These are phyloP conservation scores for Oplegnathus fasciatus DNA, from an alignment of 2,113 vertebrate species.

Conservation along the genomic window DNA sequence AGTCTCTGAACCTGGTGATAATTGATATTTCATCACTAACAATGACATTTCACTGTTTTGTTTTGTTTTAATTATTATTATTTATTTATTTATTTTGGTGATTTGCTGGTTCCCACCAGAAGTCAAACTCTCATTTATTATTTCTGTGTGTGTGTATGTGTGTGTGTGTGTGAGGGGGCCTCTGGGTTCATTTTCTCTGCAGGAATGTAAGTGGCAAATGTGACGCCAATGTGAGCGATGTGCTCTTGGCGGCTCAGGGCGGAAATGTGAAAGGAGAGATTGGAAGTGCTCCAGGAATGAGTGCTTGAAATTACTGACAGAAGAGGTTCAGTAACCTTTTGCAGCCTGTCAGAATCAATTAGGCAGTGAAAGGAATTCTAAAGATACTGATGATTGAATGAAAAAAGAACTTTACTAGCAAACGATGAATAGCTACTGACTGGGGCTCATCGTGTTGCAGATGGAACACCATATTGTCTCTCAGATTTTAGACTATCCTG, in stretches of 20 bases:
- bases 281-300: slow-evolving; percentile 77
- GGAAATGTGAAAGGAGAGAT: slow-evolving; percentile 78
- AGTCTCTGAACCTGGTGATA: slow-evolving; percentile 19
- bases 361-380: slow-evolving; percentile 74
- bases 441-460: slow-evolving; percentile 60
- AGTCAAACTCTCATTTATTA: slow-evolving; percentile 58
- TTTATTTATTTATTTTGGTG: not conserved
- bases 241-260: slow-evolving; percentile 72
- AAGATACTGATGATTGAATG: slow-evolving; percentile 77
- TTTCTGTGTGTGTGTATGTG: slow-evolving; percentile 2
- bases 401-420: slow-evolving; percentile 59
- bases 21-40: slow-evolving; percentile 35
- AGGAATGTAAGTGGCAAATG: slow-evolving; percentile 75
- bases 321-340: slow-evolving; percentile 82
- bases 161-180: slow-evolving; percentile 6
- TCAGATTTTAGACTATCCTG: slow-evolving; percentile 34
- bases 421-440: slow-evolving; percentile 60
- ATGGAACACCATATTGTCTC: slow-evolving; percentile 47
- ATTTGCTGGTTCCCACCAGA: slow-evolving; percentile 39
- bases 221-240: slow-evolving; percentile 68
- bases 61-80: not conserved
- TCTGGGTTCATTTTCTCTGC: slow-evolving; percentile 63
- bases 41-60: slow-evolving; percentile 1
- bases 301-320: slow-evolving; percentile 82
- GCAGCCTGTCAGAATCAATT: slow-evolving; percentile 80